These are phyloP conservation scores for Alfaro cultratus DNA, from an alignment of 2,797 vertebrate genomes.

Conservation along the genomic window DNA sequence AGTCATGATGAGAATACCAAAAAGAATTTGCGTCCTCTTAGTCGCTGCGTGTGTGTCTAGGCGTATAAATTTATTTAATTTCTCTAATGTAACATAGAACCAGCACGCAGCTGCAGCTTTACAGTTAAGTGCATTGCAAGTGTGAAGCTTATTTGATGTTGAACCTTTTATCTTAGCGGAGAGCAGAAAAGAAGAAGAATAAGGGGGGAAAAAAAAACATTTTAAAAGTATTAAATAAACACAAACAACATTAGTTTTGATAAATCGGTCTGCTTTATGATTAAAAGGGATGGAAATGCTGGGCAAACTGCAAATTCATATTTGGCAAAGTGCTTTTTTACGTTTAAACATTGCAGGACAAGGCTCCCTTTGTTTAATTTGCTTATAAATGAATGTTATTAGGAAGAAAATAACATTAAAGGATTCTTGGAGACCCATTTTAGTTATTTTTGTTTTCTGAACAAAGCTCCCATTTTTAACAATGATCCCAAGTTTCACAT, in stretches of 20 bases:
- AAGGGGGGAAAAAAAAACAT: background rate
- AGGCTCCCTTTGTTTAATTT: background rate
- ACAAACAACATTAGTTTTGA: background rate
- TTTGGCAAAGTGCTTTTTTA: background rate
- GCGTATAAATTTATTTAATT: slow-evolving; percentile 16
- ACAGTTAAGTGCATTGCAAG: background rate
- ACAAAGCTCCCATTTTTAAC: background rate
- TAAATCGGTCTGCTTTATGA: background rate
- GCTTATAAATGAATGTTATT: background rate
- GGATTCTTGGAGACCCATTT: background rate
- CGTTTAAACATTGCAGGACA: background rate
- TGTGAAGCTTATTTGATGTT: slow-evolving; percentile 5
- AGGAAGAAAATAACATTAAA: background rate
- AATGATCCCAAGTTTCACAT: background rate
- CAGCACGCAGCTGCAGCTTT: background rate
- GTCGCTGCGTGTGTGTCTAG: slow-evolving; percentile 5
- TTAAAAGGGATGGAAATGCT: background rate
- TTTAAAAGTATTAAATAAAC: background rate
- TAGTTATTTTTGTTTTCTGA: background rate
- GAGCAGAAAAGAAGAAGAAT: background rate
- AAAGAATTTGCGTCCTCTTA: background rate
- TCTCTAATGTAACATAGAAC: slow-evolving; percentile 15
- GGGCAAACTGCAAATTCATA: background rate
- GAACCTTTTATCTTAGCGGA: background rate
- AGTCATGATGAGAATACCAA: slow-evolving; percentile 55